phyloP scores from a whole-genome alignment of 2,888 invertebrate species.

The Rhingia campestris region DNA sequence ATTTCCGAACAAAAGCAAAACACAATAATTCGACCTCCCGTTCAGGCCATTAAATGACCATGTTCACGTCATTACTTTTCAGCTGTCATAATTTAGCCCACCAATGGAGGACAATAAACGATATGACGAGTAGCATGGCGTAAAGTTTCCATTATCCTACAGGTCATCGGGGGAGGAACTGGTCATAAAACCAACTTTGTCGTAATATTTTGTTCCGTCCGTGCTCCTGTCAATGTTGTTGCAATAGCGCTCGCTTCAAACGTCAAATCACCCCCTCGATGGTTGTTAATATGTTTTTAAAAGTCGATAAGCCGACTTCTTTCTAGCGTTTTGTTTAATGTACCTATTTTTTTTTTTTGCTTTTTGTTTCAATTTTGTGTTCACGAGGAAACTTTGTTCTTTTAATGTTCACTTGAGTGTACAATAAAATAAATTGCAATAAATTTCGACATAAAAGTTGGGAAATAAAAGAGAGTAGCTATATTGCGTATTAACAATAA shows the following conservation, averaged over 20 bases:
- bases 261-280: conserved; percentile 58
- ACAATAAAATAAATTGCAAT: conserved; percentile 66
- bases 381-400: conserved; percentile 43
- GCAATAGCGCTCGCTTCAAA: conserved; percentile 21
- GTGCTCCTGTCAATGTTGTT: not conserved
- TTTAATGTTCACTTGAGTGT: conserved; percentile 70
- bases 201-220: not conserved
- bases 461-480: conserved; percentile 56
- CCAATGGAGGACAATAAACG: conserved; percentile 21
- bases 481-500: conserved; percentile 26
- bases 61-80: conserved; percentile 24
- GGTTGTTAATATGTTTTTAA: conserved; percentile 63
- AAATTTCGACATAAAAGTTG: conserved; percentile 53
- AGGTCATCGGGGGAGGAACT: conserved; percentile 10
- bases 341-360: conserved; percentile 9
- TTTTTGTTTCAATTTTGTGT: conserved; percentile 6
- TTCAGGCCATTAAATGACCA: conserved; percentile 28
- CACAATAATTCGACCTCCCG: conserved; percentile 1
- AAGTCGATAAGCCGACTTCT: conserved; percentile 65
- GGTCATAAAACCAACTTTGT: conserved; percentile 5
- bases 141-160: conserved; percentile 48
- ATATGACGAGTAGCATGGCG: conserved; percentile 25
- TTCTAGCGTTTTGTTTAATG: conserved; percentile 48
- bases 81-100: conserved; percentile 25
- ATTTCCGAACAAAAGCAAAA: conserved; percentile 23